These are phyloP conservation scores for Cerceris ruficornis DNA, from an alignment of 2,888 invertebrate genomes.

Conservation along the genomic window DNA sequence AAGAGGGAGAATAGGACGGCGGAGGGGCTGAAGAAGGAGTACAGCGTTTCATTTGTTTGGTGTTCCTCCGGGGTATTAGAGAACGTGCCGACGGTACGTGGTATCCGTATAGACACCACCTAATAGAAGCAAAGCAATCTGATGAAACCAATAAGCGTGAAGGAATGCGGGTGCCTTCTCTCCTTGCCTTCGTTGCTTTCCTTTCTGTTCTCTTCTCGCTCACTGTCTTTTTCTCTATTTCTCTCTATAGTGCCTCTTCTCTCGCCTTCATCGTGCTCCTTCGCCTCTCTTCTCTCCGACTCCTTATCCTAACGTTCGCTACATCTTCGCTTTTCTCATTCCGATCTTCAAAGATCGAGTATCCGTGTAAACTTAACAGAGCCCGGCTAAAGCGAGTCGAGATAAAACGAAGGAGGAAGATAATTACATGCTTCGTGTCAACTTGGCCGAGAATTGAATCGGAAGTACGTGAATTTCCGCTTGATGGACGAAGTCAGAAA, in stretches of 20 bases:
- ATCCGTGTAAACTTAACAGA: constrained; percentile 43
- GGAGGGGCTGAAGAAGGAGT: constrained; percentile 35
- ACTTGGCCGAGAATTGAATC: constrained; percentile 24
- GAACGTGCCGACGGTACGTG: constrained; percentile 75
- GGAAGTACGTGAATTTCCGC: background rate
- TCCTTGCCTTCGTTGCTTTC: constrained; percentile 28
- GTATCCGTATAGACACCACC: constrained; percentile 74
- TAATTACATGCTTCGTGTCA: constrained; percentile 55
- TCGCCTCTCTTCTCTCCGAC: constrained; percentile 33
- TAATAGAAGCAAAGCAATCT: constrained; percentile 79
- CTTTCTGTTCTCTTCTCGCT: constrained; percentile 10
- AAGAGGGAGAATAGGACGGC: constrained; percentile 20
- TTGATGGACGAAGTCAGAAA: constrained; percentile 2
- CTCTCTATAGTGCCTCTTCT: constrained; percentile 28
- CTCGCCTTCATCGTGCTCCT: constrained; percentile 35
- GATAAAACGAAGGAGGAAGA: constrained; percentile 12
- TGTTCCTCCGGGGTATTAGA: constrained; percentile 76
- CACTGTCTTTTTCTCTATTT: constrained; percentile 29
- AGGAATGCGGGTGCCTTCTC: constrained; percentile 73
- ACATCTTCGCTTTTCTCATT: constrained; percentile 36
- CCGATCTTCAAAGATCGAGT: constrained; percentile 48
- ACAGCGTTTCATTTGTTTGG: constrained; percentile 75
- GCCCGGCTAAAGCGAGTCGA: constrained; percentile 17
- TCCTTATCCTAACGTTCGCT: constrained; percentile 14
- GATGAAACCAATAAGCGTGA: constrained; percentile 81